A percentile compares a stretch with the other conserved stretches of the same genome.
These are phyloP conservation scores for Cyprinodon tularosa DNA, from an alignment of 2,113 vertebrate species.

Conservation along the genomic window DNA sequence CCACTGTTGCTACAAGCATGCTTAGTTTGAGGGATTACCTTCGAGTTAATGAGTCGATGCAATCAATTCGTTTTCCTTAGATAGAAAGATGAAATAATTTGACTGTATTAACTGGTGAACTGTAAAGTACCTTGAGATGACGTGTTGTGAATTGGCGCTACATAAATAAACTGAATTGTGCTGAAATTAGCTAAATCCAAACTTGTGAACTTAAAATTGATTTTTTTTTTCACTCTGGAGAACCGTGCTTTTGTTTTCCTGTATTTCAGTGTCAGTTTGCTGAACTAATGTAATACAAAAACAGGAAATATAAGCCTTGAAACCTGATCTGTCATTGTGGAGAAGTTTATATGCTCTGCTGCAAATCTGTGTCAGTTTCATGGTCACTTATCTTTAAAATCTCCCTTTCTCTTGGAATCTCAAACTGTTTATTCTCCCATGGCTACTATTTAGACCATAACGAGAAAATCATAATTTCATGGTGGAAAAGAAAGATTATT, in stretches of 20 bases:
- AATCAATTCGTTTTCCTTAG: too few species aligned
- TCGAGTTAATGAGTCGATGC: too few species aligned
- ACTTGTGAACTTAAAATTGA: slow-evolving; percentile 6
- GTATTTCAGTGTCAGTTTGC: not conserved
- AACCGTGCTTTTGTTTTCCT: not conserved
- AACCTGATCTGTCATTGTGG: too few species aligned
- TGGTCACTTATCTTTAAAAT: not conserved
- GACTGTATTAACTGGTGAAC: too few species aligned
- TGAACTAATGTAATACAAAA: not conserved
- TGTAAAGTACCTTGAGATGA: too few species aligned
- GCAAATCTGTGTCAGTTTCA: not conserved
- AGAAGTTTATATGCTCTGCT: not conserved
- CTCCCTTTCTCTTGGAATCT: not conserved
- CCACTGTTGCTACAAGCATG: too few species aligned
- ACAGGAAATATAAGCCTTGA: slow-evolving; percentile 14
- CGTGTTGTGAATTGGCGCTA: too few species aligned
- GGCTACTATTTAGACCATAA: not conserved
- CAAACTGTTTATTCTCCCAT: not conserved
- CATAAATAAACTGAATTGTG: too few species aligned
- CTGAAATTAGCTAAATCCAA: not conserved
- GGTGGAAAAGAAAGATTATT: not conserved
- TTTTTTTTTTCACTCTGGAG: slow-evolving; percentile 6
- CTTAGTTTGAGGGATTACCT: too few species aligned
- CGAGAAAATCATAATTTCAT: not conserved
- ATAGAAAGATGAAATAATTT: too few species aligned